Base-by-base conservation (phyloP, 2,113 vertebrate species). In the Corythornis madagascariensis region DNA sequence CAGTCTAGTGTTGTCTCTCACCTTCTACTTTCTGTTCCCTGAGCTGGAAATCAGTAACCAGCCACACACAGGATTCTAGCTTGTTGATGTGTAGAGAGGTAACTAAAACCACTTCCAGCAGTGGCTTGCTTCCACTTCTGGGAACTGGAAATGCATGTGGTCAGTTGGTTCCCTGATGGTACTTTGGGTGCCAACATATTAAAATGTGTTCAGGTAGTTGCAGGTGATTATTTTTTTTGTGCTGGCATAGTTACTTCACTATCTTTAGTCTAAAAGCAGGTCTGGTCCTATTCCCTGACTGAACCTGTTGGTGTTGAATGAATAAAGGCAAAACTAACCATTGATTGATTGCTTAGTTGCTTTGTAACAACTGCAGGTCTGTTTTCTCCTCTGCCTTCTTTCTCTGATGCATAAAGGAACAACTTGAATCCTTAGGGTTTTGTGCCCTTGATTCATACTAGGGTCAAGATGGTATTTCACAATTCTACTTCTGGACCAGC, bases 181-280 rank as follows among this genome's bases (percentile, higher is more conserved):
- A 65, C 26, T 2, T 61, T 82, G 40, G 47, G 71, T 84, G 59
- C 42, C 29, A 28, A 22, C 0, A 0, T 52, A 19, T 48, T 85
- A 16, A 75, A 72, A 76, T 40, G 26, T 43, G 40, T 67, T 87
- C 2, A 0, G 43, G 38, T 16, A 40, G 40, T 56, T 60, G 35
- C 61, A 60, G 84, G 48, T 53, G 74, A 33, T 91, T 66, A 29
- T 82, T 91, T 94, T 81, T 81, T 81, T 66, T 82, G 38, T 31
- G 28, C 76, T 89, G 40, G 20, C 22, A 1, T 61, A 17, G 73
- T 87, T 55, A 28, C 59, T 53, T 92, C 6, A 2, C n/a, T 70
- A 63, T 31, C 45, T 75, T 79, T 33, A 26, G 45, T 50, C 55
- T 89, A 16, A 63, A 85, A 83, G 15, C 42, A 55, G 31, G 11